Evolutionary conservation across 2,113 vertebrate species (phyloP), one percentile per base, ranked within the genome.

Genomic region (Neomonachus schauinslandi): DNA sequence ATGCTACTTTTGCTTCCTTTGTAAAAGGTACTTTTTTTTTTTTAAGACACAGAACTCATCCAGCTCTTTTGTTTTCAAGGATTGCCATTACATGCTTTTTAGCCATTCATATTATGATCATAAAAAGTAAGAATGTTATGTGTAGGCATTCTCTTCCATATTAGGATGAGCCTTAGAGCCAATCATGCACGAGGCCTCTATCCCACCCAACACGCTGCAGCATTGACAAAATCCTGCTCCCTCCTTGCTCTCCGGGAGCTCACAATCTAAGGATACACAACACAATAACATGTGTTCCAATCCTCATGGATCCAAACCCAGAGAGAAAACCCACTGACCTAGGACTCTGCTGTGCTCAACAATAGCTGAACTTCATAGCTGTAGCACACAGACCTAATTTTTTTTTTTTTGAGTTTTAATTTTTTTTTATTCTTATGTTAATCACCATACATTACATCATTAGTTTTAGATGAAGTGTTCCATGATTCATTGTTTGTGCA

Each of bases 1-100:
- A 53, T 42, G 39, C 28, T 95, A 72, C 79, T 95, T 96, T 95
- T 95, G 31, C 59, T 92, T 61, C 87, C 59, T 53, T 86, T 87
- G 39, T 94, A 90, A 83, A 95, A 93, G 42, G 21, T 77, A 82
- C 51, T 81, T 85, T 91, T 77, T 51, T 51, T 65, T 61, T 85
- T 65, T 49, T 57, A 95, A 82, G 55, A 93, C 46, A 55, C 83
- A 65, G 15, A 82, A 97, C 31, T 89, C 67, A 94, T 57, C 7
- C 59, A 76, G 14, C 8, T 84, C n/a, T 94, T 90, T 77, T 53
- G 49, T 91, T 84, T 84, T 85, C 74, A 81, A 95, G 65, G 42
- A 83, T 74, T 92, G 55, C 15, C 39, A 63, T 90, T 87, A 61
- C 57, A 57, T 67, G 42, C 9, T 18, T 91, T 96, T 93, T 28